Evolutionary conservation across 2,888 invertebrate species (phyloP).

Genomic region (Piscicola geometra): DNA sequence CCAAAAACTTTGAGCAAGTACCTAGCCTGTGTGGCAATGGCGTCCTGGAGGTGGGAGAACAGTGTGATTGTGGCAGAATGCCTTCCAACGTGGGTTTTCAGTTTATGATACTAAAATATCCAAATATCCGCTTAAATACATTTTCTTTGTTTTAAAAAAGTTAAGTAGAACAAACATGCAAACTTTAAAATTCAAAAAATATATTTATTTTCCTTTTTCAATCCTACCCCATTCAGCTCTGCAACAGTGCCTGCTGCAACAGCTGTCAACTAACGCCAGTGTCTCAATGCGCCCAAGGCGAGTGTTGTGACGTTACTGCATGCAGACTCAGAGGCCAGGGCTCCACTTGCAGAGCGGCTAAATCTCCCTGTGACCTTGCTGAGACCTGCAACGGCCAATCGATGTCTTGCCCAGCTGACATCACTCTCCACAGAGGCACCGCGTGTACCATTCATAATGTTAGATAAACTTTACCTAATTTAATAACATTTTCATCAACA

Average conservation of each 20-base stretch:
- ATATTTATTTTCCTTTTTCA: not conserved
- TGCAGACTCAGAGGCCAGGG: not conserved
- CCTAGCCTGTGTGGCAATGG: constrained; percentile 24
- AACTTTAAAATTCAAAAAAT: not conserved
- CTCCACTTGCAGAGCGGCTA: not conserved
- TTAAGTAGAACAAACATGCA: not conserved
- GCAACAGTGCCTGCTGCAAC: constrained; percentile 17
- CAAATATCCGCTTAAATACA: too few relatives aligned
- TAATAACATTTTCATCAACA: too few relatives aligned
- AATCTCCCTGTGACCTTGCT: constrained; percentile 13
- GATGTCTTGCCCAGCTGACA: constrained; percentile 9
- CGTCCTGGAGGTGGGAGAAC: constrained; percentile 23
- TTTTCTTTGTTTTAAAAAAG: too few relatives aligned
- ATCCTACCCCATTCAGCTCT: constrained; percentile 14
- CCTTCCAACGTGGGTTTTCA: not conserved
- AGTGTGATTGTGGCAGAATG: constrained; percentile 29
- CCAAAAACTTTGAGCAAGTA: not conserved
- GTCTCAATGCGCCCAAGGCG: constrained; percentile 11
- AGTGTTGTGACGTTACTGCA: constrained; percentile 18
- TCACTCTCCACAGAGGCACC: constrained; percentile 9
- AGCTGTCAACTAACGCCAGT: not conserved
- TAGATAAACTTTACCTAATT: too few relatives aligned
- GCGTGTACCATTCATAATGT: not conserved
- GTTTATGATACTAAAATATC: too few relatives aligned
- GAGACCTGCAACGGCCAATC: constrained; percentile 17